Base-by-base conservation (phyloP, 2,113 vertebrate genomes). In the Oryzias javanicus region DNA sequence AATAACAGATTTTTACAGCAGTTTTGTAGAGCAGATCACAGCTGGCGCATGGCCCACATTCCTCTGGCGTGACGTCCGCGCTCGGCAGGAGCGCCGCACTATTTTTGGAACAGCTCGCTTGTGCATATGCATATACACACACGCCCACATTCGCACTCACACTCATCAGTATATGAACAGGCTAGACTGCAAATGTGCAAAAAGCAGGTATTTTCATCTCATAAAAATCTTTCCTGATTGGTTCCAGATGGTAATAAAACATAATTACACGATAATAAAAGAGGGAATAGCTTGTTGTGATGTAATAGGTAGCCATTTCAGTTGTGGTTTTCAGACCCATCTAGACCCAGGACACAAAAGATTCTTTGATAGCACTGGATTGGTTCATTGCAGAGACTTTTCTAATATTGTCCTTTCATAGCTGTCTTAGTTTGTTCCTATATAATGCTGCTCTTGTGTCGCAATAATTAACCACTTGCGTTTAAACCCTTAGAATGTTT, bases 11-110 rank as follows among this genome's bases (percentile, higher is more conserved):
- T 89, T 87, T 24, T 65, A 70, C 35, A 74, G 55, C n/a, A 50
- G 79, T 84, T 85, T 78, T 80, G 81, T 86, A 67, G 80, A 87
- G 84, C 68, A 83, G 80, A 84, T 82, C 63, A 46, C 69, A 60
- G 74, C 72, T 91, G 89, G 88, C 78, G 2, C 66, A 4, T 76
- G 74, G 87, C 89, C 89, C 79, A 86, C 84, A 81, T 90, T 91
- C 82, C 84, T 83, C 74, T 60, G 53, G 79, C 78, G 64, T 90
- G 88, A 89, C 86, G 86, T 87, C 78, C 80, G 63, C 80, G 60
- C 75, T 82, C 72, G 50, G 59, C 79, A 76, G 72, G 68, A 67
- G 69, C 62, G 19, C 51, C 5, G 47, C 24, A 17, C 72, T 77
- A 91, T 90, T 90, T 89, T 80, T 91, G 89, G 87, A 71, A 40